A percentile compares a stretch with the other conserved stretches of the same genome.
Conservation (phyloP, 1,140 invertebrate genomes). For the Condylostylus longicornis region DNA sequence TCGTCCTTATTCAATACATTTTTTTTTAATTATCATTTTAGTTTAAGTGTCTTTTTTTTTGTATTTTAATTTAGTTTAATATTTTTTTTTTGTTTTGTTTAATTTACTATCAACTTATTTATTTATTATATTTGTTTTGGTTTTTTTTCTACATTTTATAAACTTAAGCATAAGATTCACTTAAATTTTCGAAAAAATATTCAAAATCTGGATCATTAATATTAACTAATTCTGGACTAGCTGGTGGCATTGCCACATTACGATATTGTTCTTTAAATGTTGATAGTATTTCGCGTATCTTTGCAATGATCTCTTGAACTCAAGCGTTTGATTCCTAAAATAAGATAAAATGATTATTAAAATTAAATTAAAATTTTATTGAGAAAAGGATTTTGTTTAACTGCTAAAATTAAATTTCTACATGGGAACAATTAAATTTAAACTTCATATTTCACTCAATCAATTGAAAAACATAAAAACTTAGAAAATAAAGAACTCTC, state of each 20-base stretch:
- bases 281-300: conserved; percentile 54
- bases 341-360: neutral
- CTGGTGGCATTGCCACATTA: conserved; percentile 33
- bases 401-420: too few species aligned
- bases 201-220: conserved; percentile 21
- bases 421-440: too few species aligned
- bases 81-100: neutral
- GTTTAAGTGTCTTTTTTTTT: too few species aligned
- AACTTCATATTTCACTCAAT: too few species aligned
- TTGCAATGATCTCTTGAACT: conserved; percentile 64
- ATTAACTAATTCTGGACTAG: conserved; percentile 1
- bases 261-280: conserved; percentile 55
- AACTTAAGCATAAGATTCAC: conserved; percentile 28
- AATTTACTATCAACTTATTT: neutral
- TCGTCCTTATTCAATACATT: too few species aligned
- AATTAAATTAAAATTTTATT: too few species aligned
- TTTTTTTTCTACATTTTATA: neutral
- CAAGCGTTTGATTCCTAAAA: conserved; percentile 57
- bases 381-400: too few species aligned
- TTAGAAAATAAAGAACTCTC: too few species aligned
- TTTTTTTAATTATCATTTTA: too few species aligned
- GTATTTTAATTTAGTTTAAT: neutral
- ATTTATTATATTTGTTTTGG: neutral
- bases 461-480: too few species aligned
- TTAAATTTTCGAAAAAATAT: conserved; percentile 29